Percentiles rank a stretch among this genome's conserved stretches.
Conservation (phyloP, 2,888 invertebrate species). For the Tuta absoluta region DNA sequence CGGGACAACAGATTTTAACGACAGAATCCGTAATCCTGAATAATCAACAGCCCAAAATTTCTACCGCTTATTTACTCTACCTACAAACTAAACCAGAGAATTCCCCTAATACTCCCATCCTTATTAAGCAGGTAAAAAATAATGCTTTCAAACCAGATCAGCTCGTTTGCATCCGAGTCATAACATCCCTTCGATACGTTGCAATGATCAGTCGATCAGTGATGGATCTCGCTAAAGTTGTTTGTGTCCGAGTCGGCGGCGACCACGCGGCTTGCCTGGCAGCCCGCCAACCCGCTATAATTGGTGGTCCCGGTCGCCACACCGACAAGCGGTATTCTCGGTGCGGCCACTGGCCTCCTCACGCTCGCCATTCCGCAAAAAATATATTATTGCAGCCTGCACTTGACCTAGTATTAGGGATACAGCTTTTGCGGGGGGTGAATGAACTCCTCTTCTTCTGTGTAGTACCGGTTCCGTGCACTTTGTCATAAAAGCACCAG, state of each 20-base stretch:
- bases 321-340: slow-evolving; percentile 85
- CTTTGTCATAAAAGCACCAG: no score
- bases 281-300: slow-evolving; percentile 91
- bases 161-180: no score
- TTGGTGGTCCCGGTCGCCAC: slow-evolving; percentile 85
- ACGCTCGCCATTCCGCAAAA: slow-evolving; percentile 56
- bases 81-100: no score
- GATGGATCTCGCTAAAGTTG: slow-evolving; percentile 69
- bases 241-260: slow-evolving; percentile 64
- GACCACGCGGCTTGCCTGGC: slow-evolving; percentile 81
- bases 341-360: slow-evolving; percentile 79
- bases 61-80: no score
- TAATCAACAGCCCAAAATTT: no score
- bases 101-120: no score
- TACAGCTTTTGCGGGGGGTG: slow-evolving; percentile 46
- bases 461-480: not conserved
- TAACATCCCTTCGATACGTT: not conserved
- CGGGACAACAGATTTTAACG: no score
- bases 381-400: slow-evolving; percentile 64
- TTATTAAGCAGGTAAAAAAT: no score
- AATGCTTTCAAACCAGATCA: no score
- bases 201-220: slow-evolving; percentile 34
- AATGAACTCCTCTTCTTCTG: slow-evolving; percentile 52
- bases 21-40: no score
- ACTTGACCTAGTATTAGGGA: slow-evolving; percentile 73